Percentiles rank a stretch among this genome's conserved stretches.
Evolutionary conservation across 2,797 vertebrate species (phyloP).

Genomic region (Aplochiton taeniatus): DNA sequence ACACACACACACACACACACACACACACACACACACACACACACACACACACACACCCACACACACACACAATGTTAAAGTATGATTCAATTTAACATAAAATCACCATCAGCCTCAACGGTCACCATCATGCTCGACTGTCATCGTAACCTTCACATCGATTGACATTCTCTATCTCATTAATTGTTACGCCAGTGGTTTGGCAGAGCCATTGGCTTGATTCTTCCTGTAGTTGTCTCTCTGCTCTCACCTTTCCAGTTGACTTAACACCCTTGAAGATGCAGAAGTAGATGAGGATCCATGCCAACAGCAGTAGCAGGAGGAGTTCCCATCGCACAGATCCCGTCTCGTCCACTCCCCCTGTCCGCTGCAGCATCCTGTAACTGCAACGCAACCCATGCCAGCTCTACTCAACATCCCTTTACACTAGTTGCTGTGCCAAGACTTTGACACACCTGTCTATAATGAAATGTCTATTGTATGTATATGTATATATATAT

Average conservation of each 20-base stretch:
- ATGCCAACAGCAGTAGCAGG: slow-evolving; percentile 73
- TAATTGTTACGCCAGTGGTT: no score
- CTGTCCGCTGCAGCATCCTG: slow-evolving; percentile 72
- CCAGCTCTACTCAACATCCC: background rate
- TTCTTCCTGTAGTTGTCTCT: background rate
- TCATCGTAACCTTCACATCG: no score
- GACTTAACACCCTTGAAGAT: slow-evolving; percentile 82
- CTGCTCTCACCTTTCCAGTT: slow-evolving; percentile 73
- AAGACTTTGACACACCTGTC: no score
- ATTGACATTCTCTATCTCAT: no score
- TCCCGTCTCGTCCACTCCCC: slow-evolving; percentile 68
- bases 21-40: slow-evolving; percentile 16
- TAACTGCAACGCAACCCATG: slow-evolving; percentile 49
- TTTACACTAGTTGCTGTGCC: no score
- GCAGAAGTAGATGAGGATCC: slow-evolving; percentile 78
- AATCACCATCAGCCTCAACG: no score
- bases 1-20: background rate
- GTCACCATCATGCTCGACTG: no score
- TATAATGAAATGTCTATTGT: no score
- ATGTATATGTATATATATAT: no score
- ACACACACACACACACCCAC: slow-evolving; percentile 5
- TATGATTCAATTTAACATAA: no score
- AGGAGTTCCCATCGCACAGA: slow-evolving; percentile 74
- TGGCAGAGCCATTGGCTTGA: no score
- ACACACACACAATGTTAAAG: slow-evolving; percentile 3